A percentile compares a stretch with the other conserved stretches of the same genome.
These are phyloP conservation scores for Bedellia somnulentella DNA, from an alignment of 2,888 invertebrate species.

Conservation along the genomic window DNA sequence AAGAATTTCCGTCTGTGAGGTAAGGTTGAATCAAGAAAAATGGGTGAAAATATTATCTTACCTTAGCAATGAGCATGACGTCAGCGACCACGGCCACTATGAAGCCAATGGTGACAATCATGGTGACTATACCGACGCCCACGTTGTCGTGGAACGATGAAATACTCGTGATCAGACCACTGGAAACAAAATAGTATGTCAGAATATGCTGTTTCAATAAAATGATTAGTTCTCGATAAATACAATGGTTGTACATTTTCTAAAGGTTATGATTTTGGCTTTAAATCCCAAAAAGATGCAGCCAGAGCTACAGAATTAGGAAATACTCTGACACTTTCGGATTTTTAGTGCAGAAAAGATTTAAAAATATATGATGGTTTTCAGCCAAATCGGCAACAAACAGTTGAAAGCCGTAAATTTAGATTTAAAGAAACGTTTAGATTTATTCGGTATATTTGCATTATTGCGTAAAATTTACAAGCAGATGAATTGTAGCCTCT, in stretches of 20 bases:
- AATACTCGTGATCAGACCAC: conserved; percentile 79
- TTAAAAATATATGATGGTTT: neutral
- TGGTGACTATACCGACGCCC: conserved; percentile 75
- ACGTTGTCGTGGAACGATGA: conserved; percentile 63
- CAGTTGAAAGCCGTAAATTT: too few species aligned
- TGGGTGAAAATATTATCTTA: conserved; percentile 37
- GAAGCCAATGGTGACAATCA: conserved; percentile 80
- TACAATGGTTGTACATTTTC: too few species aligned
- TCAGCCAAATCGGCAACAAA: too few species aligned
- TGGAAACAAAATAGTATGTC: conserved; percentile 15
- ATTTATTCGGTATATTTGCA: too few species aligned
- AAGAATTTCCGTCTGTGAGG: neutral
- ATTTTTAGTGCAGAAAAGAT: neutral
- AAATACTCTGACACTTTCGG: neutral
- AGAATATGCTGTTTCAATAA: neutral
- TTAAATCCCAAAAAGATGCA: too few species aligned
- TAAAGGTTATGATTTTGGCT: too few species aligned
- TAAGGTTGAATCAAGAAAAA: conserved; percentile 5
- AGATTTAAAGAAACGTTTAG: too few species aligned
- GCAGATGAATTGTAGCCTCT: too few species aligned
- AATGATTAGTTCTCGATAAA: too few species aligned
- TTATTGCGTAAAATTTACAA: too few species aligned
- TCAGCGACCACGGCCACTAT: conserved; percentile 74
- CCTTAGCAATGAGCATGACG: conserved; percentile 84
- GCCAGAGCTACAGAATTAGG: too few species aligned